phyloP scores from a whole-genome alignment of 2,888 invertebrate species.

The Athrips mouffetella region DNA sequence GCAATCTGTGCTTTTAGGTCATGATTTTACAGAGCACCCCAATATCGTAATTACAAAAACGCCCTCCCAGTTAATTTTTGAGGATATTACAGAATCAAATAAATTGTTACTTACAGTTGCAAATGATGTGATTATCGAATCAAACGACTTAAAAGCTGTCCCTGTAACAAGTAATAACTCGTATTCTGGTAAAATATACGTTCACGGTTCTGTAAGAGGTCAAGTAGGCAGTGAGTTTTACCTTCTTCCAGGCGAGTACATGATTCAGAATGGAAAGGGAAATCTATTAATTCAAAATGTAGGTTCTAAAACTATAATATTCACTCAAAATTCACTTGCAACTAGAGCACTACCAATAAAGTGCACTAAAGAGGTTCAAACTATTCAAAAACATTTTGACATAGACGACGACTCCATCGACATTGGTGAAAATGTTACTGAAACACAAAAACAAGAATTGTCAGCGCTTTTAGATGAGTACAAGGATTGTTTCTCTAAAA shows the following conservation, averaged over 20 bases:
- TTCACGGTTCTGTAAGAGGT: conserved; percentile 11
- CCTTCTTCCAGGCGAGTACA: conserved; percentile 15
- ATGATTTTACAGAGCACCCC: conserved; percentile 14
- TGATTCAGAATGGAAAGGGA: neutral
- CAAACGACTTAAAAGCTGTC: neutral
- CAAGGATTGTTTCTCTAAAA: conserved; percentile 21
- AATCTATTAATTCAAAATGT: neutral
- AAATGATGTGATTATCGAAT: neutral
- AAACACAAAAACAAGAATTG: conserved; percentile 4
- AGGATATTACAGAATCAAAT: neutral
- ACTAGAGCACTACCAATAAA: conserved; percentile 1
- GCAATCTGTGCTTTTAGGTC: neutral
- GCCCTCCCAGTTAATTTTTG: neutral
- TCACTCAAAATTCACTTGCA: neutral
- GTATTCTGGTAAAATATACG: neutral
- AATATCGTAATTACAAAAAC: conserved; percentile 10
- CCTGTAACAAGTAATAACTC: neutral
- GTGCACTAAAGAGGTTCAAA: neutral
- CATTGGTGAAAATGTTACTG: conserved; percentile 8
- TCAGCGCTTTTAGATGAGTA: conserved; percentile 6
- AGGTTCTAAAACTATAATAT: neutral
- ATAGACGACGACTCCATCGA: neutral
- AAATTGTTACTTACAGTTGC: neutral
- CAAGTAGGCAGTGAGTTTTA: conserved; percentile 12
- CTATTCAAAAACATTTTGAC: neutral